These are phyloP conservation scores for Coleophora deauratella DNA, from an alignment of 2,888 invertebrate genomes.

Conservation along the genomic window DNA sequence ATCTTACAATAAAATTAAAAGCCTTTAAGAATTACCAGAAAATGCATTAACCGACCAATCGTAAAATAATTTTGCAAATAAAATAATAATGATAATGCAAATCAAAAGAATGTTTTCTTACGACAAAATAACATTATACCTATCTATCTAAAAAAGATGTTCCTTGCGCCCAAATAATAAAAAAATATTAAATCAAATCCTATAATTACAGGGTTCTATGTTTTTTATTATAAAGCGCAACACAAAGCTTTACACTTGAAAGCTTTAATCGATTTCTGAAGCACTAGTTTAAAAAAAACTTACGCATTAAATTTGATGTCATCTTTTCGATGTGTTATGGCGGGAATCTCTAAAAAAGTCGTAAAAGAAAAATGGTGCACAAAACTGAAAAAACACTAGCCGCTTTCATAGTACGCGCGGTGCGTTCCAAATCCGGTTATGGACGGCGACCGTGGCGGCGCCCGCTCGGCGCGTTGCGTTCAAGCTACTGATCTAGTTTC, in stretches of 20 bases:
- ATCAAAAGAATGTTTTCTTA: neutral
- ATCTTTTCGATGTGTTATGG: slow-evolving; percentile 12
- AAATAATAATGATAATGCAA: slow-evolving; percentile 4
- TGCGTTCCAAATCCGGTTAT: slow-evolving; percentile 30
- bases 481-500: slow-evolving; percentile 67
- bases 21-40: neutral
- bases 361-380: slow-evolving; percentile 22
- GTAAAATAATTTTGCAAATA: neutral
- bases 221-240: too few species aligned
- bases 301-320: slow-evolving; percentile 34
- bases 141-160: too few species aligned
- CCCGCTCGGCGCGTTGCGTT: slow-evolving; percentile 37
- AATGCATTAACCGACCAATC: neutral
- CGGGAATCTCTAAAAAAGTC: slow-evolving; percentile 15
- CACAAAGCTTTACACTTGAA: slow-evolving; percentile 22
- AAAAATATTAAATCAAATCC: too few species aligned
- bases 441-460: slow-evolving; percentile 18
- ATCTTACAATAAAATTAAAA: neutral
- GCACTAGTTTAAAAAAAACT: slow-evolving; percentile 34
- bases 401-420: slow-evolving; percentile 30
- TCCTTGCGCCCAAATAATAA: too few species aligned
- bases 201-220: too few species aligned
- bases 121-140: slow-evolving; percentile 2
- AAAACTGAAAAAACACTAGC: slow-evolving; percentile 36
- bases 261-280: slow-evolving; percentile 40